These are phyloP conservation scores for Alosa alosa DNA, from an alignment of 2,113 vertebrate genomes.

Conservation along the genomic window DNA sequence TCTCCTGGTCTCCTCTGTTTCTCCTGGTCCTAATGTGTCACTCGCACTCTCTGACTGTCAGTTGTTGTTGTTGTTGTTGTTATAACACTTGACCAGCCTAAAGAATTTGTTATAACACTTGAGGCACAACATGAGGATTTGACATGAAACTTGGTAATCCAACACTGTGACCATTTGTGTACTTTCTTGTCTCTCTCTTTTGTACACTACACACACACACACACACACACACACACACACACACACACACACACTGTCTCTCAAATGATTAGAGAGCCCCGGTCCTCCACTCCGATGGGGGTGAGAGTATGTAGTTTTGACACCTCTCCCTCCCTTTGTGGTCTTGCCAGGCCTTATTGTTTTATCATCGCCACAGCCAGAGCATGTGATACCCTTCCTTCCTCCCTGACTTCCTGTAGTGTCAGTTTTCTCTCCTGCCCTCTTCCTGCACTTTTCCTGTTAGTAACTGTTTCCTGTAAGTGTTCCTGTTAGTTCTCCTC, in stretches of 20 bases:
- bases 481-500: background rate
- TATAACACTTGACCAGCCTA: background rate
- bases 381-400: slow-evolving; percentile 8
- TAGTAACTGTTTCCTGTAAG: background rate
- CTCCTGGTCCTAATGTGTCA: background rate
- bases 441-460: background rate
- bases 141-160: background rate
- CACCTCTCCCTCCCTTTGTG: slow-evolving; percentile 2
- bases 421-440: background rate
- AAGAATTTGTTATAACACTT: background rate
- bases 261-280: background rate
- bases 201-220: slow-evolving; percentile 10
- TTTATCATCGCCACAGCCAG: background rate
- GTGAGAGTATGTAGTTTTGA: background rate
- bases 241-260: background rate
- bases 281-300: background rate
- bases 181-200: background rate
- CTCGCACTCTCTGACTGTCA: too few relatives aligned
- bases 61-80: background rate
- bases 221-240: slow-evolving; percentile 18
- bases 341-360: background rate
- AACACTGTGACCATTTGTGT: background rate
- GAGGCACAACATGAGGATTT: background rate
- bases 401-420: background rate
- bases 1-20: slow-evolving; percentile 33